Percentiles rank a stretch among this genome's conserved stretches.
These are phyloP conservation scores for Synanceia verrucosa DNA, from an alignment of 2,797 vertebrate genomes.

Conservation along the genomic window DNA sequence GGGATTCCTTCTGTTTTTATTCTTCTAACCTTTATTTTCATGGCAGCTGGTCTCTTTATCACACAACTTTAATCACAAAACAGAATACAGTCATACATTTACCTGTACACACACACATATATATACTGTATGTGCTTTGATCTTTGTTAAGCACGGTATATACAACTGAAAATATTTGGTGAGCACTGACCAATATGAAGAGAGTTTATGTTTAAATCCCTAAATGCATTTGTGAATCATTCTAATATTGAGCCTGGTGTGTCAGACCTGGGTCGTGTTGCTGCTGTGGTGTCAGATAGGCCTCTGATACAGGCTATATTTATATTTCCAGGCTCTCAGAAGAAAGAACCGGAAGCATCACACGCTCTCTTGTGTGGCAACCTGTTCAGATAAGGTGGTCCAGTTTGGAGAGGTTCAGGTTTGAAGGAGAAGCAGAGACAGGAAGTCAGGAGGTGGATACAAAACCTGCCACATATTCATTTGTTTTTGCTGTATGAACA, in stretches of 20 bases:
- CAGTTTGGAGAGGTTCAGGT: constrained; percentile 34
- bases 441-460: not conserved
- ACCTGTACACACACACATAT: too few relatives aligned
- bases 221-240: too few relatives aligned
- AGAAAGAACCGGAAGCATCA: constrained; percentile 42
- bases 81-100: too few relatives aligned
- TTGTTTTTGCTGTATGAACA: not conserved
- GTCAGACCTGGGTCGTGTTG: constrained; percentile 49
- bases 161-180: too few relatives aligned
- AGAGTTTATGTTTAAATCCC: too few relatives aligned
- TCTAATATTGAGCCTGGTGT: too few relatives aligned
- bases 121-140: too few relatives aligned
- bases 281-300: constrained; percentile 52
- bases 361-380: constrained; percentile 24
- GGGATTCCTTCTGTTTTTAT: constrained; percentile 34
- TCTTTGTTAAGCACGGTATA: too few relatives aligned
- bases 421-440: not conserved
- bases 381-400: constrained; percentile 46
- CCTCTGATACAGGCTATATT: constrained; percentile 61
- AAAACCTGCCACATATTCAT: not conserved
- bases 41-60: too few relatives aligned
- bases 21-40: too few relatives aligned
- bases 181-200: too few relatives aligned
- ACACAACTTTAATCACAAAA: too few relatives aligned
- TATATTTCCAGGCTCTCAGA: constrained; percentile 46